Evolutionary conservation across 2,113 vertebrate species (phyloP).

Genomic region (Ciconia boyciana): DNA sequence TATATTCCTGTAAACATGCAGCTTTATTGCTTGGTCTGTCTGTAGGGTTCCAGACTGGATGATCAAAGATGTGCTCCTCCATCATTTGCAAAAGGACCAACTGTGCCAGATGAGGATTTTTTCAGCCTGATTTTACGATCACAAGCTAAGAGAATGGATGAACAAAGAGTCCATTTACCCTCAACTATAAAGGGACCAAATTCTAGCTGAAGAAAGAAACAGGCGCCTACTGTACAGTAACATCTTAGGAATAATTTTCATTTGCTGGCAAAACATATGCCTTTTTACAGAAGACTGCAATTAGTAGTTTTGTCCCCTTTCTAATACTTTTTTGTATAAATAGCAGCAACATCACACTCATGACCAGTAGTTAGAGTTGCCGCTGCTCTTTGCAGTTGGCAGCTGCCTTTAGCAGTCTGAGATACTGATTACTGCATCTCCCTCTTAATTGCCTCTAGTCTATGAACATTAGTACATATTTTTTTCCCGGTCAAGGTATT

Average conservation of each 20-base stretch:
- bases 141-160: slow-evolving; percentile 95
- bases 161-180: slow-evolving; percentile 90
- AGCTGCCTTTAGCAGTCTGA: neutral
- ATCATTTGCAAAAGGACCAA: slow-evolving; percentile 81
- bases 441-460: neutral
- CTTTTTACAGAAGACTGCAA: neutral
- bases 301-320: neutral
- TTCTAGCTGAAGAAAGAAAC: slow-evolving; percentile 68
- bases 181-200: slow-evolving; percentile 65
- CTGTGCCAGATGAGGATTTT: slow-evolving; percentile 95
- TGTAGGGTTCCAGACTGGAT: slow-evolving; percentile 89
- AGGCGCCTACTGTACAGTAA: neutral
- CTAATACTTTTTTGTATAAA: neutral
- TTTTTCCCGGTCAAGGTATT: neutral
- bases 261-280: neutral
- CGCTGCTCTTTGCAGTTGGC: neutral
- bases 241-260: neutral
- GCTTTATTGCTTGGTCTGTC: neutral
- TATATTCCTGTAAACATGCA: neutral
- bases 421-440: neutral
- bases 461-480: accelerated
- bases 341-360: neutral
- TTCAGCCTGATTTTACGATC: slow-evolving; percentile 96
- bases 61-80: slow-evolving; percentile 95
- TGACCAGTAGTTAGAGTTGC: neutral